These are phyloP conservation scores for Lepus europaeus DNA, from an alignment of 2,113 vertebrate species.

Conservation along the genomic window DNA sequence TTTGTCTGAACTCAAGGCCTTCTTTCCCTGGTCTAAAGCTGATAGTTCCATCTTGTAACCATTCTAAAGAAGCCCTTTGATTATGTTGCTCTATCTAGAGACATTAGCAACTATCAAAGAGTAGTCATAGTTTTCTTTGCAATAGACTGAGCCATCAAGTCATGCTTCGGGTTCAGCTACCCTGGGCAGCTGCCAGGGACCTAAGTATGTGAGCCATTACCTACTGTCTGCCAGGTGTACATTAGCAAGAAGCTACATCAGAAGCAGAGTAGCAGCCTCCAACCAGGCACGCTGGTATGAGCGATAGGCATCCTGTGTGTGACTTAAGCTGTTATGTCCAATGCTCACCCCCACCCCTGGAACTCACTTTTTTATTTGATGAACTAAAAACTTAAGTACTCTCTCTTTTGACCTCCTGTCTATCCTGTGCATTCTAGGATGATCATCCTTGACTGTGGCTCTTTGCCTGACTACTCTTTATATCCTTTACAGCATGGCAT, in stretches of 20 bases:
- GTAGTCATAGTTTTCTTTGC: background rate
- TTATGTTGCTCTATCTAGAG: background rate
- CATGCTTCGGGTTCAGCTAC: background rate
- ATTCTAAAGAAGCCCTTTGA: background rate
- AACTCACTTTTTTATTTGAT: too few relatives aligned
- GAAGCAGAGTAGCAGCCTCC: too few relatives aligned
- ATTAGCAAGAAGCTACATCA: too few relatives aligned
- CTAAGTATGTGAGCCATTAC: too few relatives aligned
- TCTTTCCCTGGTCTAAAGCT: slow-evolving; percentile 1
- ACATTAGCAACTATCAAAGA: background rate
- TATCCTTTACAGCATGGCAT: background rate
- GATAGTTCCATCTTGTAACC: background rate
- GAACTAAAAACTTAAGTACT: background rate
- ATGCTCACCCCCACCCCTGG: too few relatives aligned
- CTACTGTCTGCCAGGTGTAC: too few relatives aligned
- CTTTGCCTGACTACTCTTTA: background rate
- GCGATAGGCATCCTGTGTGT: too few relatives aligned
- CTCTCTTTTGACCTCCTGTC: background rate
- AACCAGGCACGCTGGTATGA: too few relatives aligned
- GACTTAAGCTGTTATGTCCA: too few relatives aligned
- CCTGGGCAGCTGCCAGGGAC: too few relatives aligned
- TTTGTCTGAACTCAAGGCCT: background rate
- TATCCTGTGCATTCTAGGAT: background rate
- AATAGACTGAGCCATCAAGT: background rate
- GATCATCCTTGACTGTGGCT: background rate